Evolutionary conservation across 2,113 vertebrate species (phyloP).

Genomic region (Clinocottus analis): DNA sequence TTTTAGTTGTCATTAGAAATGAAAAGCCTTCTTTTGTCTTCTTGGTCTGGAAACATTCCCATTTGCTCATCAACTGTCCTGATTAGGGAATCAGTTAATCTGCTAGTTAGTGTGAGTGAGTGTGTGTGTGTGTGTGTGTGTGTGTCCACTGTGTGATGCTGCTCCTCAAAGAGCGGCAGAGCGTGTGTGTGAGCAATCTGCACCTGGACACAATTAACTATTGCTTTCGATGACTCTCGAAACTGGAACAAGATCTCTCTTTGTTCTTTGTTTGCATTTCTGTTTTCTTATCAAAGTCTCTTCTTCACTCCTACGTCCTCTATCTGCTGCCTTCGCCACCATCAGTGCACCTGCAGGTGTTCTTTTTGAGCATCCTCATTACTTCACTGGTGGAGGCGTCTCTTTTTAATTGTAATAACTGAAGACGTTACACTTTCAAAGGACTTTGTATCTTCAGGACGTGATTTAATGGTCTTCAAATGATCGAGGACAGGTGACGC

Average conservation of each 20-base stretch:
- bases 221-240: slow-evolving; percentile 24
- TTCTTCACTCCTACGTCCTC: no score
- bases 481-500: slow-evolving; percentile 24
- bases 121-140: background rate
- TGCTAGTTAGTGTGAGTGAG: slow-evolving; percentile 23
- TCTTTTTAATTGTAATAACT: background rate
- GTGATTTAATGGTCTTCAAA: slow-evolving; percentile 28
- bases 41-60: slow-evolving; percentile 10
- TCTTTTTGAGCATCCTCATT: background rate
- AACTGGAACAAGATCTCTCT: slow-evolving; percentile 12
- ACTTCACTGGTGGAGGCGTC: background rate
- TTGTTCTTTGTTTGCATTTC: background rate
- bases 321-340: background rate
- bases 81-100: slow-evolving; percentile 11
- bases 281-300: background rate
- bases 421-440: slow-evolving; percentile 17
- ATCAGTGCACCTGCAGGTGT: background rate
- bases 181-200: slow-evolving; percentile 26
- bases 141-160: slow-evolving; percentile 13
- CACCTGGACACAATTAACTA: slow-evolving; percentile 65
- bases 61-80: slow-evolving; percentile 22
- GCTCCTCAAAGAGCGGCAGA: slow-evolving; percentile 45
- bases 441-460: slow-evolving; percentile 13
- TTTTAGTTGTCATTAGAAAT: background rate
- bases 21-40: background rate